These are phyloP conservation scores for Keiferia lycopersicella DNA, from an alignment of 2,888 invertebrate species.

Conservation along the genomic window DNA sequence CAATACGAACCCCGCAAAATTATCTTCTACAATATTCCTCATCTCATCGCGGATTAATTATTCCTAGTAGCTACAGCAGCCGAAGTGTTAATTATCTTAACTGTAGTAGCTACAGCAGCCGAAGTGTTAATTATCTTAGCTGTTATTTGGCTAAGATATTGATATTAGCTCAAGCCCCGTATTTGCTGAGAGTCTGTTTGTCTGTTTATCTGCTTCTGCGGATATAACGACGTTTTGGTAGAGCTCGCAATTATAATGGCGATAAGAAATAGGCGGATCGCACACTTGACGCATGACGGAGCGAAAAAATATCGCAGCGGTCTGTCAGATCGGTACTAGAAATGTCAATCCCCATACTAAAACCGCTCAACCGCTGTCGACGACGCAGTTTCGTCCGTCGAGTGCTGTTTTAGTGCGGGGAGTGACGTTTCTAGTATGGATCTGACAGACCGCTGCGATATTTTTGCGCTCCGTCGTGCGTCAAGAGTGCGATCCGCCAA, in stretches of 20 bases:
- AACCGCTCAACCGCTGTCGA: too few species aligned
- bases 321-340: too few species aligned
- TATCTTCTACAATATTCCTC: background rate
- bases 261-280: too few species aligned
- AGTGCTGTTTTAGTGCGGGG: too few species aligned
- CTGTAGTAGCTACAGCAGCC: background rate
- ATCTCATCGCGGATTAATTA: conserved; percentile 8
- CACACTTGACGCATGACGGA: too few species aligned
- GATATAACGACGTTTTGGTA: background rate
- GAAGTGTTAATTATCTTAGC: conserved; percentile 15
- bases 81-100: conserved; percentile 15
- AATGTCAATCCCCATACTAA: too few species aligned
- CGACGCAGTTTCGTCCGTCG: too few species aligned
- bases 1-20: background rate
- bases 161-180: conserved; percentile 20
- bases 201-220: background rate
- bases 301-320: too few species aligned
- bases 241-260: background rate
- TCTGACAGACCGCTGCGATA: too few species aligned
- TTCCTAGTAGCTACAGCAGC: background rate
- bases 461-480: too few species aligned
- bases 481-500: too few species aligned
- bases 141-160: conserved; percentile 22
- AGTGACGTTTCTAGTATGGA: too few species aligned
- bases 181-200: conserved; percentile 18